Evolutionary conservation across 2,797 vertebrate species (phyloP), one percentile per base, ranked within the genome.

Genomic region (Leptodactylus fallax): DNA sequence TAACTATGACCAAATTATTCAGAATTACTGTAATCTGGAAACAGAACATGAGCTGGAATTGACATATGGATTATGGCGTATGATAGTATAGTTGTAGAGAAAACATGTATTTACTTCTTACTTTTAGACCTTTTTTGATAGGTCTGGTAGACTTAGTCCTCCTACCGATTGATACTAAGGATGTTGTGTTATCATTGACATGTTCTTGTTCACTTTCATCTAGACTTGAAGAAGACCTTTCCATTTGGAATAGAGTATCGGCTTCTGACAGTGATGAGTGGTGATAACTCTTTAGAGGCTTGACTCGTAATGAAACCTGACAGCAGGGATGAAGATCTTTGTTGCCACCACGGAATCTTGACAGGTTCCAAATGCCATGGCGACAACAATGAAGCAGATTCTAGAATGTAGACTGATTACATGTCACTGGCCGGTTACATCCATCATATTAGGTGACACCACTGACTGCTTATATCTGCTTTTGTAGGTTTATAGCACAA

Each of bases 321-420:
- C 53, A 27, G 51, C 53, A 79, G 16, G 12, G 7, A 58, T 55
- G n/a, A 78, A 53, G 4, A 1, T n/a, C 13, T 53, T 78, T 14
- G n/a, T 55, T n/a, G 74, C n/a, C 51, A 78, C 74, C n/a, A 23
- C 6, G 12, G 74, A 55, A 78, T 78, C n/a, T 25, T 78, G 74
- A 55, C 21, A 78, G 51, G 14, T 79, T 58, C n/a, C 23, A 56
- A 79, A 56, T 79, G 53, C 27, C 53, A 79, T 56, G 53, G 56
- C 51, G 17, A 16, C 77, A 27, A 8, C 53, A 55, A 78, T 23
- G 53, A 10, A 27, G 16, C 13, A 27, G 56, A 56, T n/a, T 56
- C 76, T 36, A 76, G 47, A 76, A 9, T 76, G 72, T 36, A 76
- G 47, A 76, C 12, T 51, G 72, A 76, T 51, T 13, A 27, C 13